Evolutionary conservation across 2,888 invertebrate species (phyloP).

Genomic region (Drosophila emarginata): DNA sequence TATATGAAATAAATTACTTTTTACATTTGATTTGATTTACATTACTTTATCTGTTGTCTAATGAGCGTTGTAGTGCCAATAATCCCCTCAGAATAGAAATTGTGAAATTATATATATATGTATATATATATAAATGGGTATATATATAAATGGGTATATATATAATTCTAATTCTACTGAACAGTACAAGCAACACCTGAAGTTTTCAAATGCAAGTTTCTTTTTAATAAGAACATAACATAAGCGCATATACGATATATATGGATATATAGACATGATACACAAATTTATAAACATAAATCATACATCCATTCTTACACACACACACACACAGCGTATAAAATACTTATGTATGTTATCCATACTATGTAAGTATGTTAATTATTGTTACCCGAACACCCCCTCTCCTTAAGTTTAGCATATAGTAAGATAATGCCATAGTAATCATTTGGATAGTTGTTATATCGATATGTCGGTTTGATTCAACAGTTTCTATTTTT

Average conservation of each 20-base stretch:
- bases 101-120: constrained; percentile 33
- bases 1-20: constrained; percentile 59
- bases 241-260: constrained; percentile 65
- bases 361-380: constrained; percentile 51
- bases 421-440: constrained; percentile 1
- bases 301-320: constrained; percentile 49
- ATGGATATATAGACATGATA: constrained; percentile 38
- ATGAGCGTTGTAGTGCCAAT: constrained; percentile 40
- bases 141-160: constrained; percentile 20
- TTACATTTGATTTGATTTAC: constrained; percentile 37
- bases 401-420: neutral
- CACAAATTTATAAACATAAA: constrained; percentile 30
- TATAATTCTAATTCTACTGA: constrained; percentile 70
- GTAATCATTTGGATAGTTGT: neutral
- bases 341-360: constrained; percentile 11
- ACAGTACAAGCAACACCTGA: constrained; percentile 82
- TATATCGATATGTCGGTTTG: constrained; percentile 1
- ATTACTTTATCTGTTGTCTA: constrained; percentile 24
- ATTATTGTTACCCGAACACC: constrained; percentile 51
- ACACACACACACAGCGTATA: constrained; percentile 39
- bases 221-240: constrained; percentile 67
- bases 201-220: constrained; percentile 82
- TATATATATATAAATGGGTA: constrained; percentile 20
- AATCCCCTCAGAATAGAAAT: constrained; percentile 18
- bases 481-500: neutral